Evolutionary conservation across 2,797 vertebrate genomes (phyloP).

Genomic region (Lycodopsis pacificus): DNA sequence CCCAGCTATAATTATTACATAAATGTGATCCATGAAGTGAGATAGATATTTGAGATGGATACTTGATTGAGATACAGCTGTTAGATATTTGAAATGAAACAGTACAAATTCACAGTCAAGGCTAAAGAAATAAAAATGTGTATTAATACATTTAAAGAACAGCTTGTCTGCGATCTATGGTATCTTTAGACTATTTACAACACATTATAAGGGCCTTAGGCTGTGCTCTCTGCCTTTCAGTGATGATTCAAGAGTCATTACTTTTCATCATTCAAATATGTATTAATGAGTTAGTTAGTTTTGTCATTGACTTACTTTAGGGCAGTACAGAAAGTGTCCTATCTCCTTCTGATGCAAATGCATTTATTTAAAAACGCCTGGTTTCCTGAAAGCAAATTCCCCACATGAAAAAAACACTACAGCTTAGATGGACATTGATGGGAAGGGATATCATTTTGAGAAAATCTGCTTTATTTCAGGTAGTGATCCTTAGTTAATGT

Average conservation of each 20-base stretch:
- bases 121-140: background rate
- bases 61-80: background rate
- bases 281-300: background rate
- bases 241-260: background rate
- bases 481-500: background rate
- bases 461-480: background rate
- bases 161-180: background rate
- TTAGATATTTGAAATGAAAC: background rate
- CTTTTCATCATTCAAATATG: background rate
- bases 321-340: background rate
- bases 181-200: background rate
- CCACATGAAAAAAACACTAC: background rate
- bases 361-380: background rate
- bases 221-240: background rate
- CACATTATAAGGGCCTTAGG: background rate
- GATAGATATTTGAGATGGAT: background rate
- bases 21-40: background rate
- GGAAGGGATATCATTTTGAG: background rate
- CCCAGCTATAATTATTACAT: background rate
- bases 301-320: background rate
- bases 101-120: background rate
- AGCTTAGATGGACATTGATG: background rate
- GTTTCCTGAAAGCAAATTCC: background rate
- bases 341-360: background rate
- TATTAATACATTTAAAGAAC: background rate